Evolutionary conservation across 1,140 invertebrate genomes (phyloP), one percentile per base, ranked within the genome.

Genomic region (Aphaenogaster ashmeadi): DNA sequence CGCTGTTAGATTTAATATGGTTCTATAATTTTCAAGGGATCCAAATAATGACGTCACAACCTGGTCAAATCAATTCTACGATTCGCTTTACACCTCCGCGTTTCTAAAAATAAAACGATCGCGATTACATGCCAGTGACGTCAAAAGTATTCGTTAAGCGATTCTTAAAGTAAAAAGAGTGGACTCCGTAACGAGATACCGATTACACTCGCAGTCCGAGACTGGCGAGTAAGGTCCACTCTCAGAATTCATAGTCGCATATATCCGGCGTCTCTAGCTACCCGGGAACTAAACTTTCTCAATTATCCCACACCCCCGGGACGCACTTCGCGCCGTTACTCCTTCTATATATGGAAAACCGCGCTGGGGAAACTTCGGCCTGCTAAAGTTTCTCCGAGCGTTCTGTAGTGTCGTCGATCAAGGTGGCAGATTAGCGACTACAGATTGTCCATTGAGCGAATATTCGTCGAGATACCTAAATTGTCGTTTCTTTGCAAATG

Each of bases 261-360:
- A 75, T 50, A 50, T 88, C 44, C n/a, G 62, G 9, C 52, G 41
- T 56, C 62, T 60, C 33, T 54, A 78, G 41, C 27, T 67, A 77
- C 21, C 38, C 38, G 6, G 11, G n/a, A 74, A 56, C 15, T n/a
- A 78, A 84, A 90, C 58, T 84, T 90, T 87, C 44, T 69, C 72
- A 56, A 87, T 89, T 89, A 79, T 13, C 74, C n/a, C 33, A 41
- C 3, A 84, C 27, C 11, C 33, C 18, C 6, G n/a, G 21, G 1
- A 36, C 60, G 21, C 47, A 54, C 64, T 36, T 44, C 15, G 50
- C 27, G 27, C 64, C 15, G 62, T 54, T 41, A 56, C 50, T 36
- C 5, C 41, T 71, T 13, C 77, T 50, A 58, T 86, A 15, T 27
- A 74, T 21, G 60, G 64, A 50, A 71, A 83, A 56, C 54, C 71